phyloP scores from a whole-genome alignment of 2,797 vertebrate species.

The Lepilemur septentrionalis region DNA sequence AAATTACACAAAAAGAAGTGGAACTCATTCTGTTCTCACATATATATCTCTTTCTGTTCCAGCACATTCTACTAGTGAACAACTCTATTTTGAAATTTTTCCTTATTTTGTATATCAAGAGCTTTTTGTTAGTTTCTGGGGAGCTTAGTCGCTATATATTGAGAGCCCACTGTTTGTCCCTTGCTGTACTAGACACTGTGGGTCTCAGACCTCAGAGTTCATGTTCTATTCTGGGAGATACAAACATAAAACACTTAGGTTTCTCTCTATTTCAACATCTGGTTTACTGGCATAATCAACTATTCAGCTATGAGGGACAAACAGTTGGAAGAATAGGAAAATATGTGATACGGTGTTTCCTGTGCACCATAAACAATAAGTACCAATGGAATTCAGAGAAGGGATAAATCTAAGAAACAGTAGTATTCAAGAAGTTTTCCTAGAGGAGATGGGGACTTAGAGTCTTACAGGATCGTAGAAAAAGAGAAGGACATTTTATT shows the following conservation, averaged over 20 bases:
- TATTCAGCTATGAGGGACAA: constrained; percentile 49
- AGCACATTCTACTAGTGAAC: neutral
- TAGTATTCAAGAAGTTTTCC: neutral
- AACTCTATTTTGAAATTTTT: neutral
- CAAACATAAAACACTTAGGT: constrained; percentile 9
- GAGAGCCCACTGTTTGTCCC: neutral
- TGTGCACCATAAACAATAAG: constrained; percentile 12
- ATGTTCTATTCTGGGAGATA: constrained; percentile 36
- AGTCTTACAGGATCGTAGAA: neutral
- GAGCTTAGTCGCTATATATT: neutral
- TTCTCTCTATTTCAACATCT: constrained; percentile 50
- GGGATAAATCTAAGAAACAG: constrained; percentile 41
- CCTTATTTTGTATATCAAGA: neutral
- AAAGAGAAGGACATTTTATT: neutral
- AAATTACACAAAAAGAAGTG: neutral
- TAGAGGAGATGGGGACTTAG: neutral
- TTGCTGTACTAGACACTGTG: neutral
- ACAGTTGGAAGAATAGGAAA: constrained; percentile 59
- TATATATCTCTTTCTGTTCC: neutral
- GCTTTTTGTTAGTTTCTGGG: neutral
- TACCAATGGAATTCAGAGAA: constrained; percentile 44
- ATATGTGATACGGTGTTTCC: constrained; percentile 32
- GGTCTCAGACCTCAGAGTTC: neutral
- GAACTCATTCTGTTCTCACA: neutral
- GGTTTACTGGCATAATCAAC: constrained; percentile 38